phyloP scores from a whole-genome alignment of 35 echinoderm and acorn worm genomes.

The Lytechinus variegatus region DNA sequence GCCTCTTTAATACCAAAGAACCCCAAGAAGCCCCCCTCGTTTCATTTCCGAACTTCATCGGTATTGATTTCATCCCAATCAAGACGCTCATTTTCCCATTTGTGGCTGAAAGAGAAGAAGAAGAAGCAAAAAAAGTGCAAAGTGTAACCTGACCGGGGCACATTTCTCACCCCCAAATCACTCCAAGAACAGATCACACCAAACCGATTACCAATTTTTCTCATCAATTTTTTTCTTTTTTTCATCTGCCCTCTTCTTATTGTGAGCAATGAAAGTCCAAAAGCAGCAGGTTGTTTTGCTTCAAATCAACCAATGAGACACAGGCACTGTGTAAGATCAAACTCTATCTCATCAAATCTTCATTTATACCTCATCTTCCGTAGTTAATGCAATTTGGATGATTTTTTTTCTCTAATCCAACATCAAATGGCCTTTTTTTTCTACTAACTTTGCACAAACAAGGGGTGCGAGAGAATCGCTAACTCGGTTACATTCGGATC shows the following conservation, averaged over 20 bases:
- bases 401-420: slow-evolving; percentile 39
- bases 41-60: slow-evolving; percentile 54
- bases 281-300: slow-evolving; percentile 46
- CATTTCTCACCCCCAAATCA: slow-evolving; percentile 49
- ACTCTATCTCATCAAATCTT: slow-evolving; percentile 40
- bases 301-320: slow-evolving; percentile 33
- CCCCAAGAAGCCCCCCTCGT: slow-evolving; percentile 32
- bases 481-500: slow-evolving; percentile 49
- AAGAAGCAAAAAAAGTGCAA: slow-evolving; percentile 28
- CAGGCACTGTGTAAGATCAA: slow-evolving; percentile 19
- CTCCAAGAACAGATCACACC: slow-evolving; percentile 26
- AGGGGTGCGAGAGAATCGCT: slow-evolving; percentile 27
- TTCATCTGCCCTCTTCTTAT: slow-evolving; percentile 4
- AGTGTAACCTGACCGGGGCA: slow-evolving; percentile 42
- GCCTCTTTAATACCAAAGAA: slow-evolving; percentile 47
- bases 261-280: slow-evolving; percentile 7
- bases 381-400: slow-evolving; percentile 59
- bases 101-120: slow-evolving; percentile 34
- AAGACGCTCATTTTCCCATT: slow-evolving; percentile 52
- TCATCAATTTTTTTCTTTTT: slow-evolving; percentile 23
- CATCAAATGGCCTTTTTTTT: not conserved
- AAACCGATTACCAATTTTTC: slow-evolving; percentile 53
- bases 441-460: slow-evolving; percentile 39
- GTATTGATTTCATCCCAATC: slow-evolving; percentile 54
- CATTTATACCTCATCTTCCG: slow-evolving; percentile 44